Base-by-base conservation (phyloP, 2,113 vertebrate genomes). In the Onychostoma macrolepis region DNA sequence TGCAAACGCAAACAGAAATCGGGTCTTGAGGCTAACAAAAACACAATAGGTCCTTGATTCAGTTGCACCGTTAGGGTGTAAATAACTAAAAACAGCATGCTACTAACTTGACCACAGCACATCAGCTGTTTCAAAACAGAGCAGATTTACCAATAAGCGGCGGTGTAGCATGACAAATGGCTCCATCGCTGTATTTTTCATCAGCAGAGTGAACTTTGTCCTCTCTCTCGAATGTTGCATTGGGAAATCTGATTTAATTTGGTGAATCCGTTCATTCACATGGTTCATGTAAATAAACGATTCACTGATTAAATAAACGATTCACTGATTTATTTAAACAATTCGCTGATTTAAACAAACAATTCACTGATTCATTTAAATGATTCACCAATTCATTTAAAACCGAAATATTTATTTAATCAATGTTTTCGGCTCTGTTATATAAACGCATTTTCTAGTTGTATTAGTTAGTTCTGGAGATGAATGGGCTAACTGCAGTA, bases 341-440 rank as follows among this genome's bases (percentile, higher is more conserved):
- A 78, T 78, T 78, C 26, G 1, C 28, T 78, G 76, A 78, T 78
- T 78, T 78, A 78, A 78, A 78, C 76, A 78, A 78, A 78, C 76
- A 33, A 33, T 30, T 53, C 45, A 33, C 10, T 78, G 76, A 53
- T 78, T 78, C 48, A 78, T 78, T 50, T 30, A 78, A 78, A 78
- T 78, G 48, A 53, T 78, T 78, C n/a, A 28, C 74, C 74, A 77
- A 50, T 28, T 77, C 13, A 50, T 78, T 53, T 78, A 10, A 30
- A 78, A 17, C 48, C 15, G 17, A 30, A 78, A 30, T 50, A 53
- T 78, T 53, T 78, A 78, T 53, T 53, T 78, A 50, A 78, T 53
- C 74, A 30, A 50, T 78, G 28, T 78, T 30, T 78, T 78, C 48
- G 28, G 48, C 45, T 78, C 28, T 1, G 76, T 53, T 78, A 30